phyloP scores from a whole-genome alignment of 2,888 invertebrate genomes.

The Heterodera filipjevi region DNA sequence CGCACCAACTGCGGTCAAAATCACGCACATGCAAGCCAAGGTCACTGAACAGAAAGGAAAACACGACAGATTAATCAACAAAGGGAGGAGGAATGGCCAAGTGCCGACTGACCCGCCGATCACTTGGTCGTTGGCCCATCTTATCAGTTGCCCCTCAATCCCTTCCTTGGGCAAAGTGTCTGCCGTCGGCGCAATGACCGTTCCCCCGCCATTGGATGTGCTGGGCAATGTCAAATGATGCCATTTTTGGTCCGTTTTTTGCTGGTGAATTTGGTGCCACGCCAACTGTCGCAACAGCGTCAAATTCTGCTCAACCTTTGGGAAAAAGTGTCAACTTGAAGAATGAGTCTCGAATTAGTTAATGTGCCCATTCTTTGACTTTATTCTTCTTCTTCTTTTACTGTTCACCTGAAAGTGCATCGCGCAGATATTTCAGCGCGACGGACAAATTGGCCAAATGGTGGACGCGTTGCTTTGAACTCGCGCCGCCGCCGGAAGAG shows the following conservation, averaged over 20 bases:
- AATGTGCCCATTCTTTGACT: background rate
- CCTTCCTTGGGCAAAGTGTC: slow-evolving; percentile 45
- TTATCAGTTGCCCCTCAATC: slow-evolving; percentile 59
- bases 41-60: slow-evolving; percentile 34
- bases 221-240: background rate
- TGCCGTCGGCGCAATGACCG: background rate
- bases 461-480: slow-evolving; percentile 57
- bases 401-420: slow-evolving; percentile 63
- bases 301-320: slow-evolving; percentile 61
- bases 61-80: background rate
- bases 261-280: slow-evolving; percentile 30
- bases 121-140: slow-evolving; percentile 63
- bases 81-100: background rate
- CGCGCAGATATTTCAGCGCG: slow-evolving; percentile 54
- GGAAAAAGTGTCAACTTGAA: background rate
- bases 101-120: slow-evolving; percentile 49
- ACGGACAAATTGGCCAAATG: slow-evolving; percentile 64
- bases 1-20: slow-evolving; percentile 63
- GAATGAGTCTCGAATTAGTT: background rate
- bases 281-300: slow-evolving; percentile 61
- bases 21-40: slow-evolving; percentile 48
- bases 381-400: background rate
- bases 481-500: slow-evolving; percentile 31
- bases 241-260: background rate
- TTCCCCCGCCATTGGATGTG: slow-evolving; percentile 3